These are phyloP conservation scores for Prionace glauca DNA, from an alignment of 2,797 vertebrate species.

Conservation along the genomic window DNA sequence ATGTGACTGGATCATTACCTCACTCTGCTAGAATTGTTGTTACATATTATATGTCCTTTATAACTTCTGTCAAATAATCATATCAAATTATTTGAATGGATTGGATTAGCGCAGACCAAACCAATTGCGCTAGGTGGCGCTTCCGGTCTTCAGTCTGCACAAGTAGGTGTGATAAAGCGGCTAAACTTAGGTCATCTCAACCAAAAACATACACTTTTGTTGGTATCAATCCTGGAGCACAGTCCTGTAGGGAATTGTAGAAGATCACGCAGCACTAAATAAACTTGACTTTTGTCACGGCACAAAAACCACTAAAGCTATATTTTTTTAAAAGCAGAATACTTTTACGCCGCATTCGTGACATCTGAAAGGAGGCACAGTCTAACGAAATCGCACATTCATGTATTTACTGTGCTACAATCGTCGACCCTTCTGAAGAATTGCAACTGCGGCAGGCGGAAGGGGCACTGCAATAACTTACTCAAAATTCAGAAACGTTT, in stretches of 20 bases:
- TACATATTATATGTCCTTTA: too few species aligned
- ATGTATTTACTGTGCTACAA: not conserved
- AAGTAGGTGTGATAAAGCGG: not conserved
- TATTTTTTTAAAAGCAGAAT: not conserved
- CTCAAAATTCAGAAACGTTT: not conserved
- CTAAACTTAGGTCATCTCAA: not conserved
- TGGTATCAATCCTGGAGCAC: not conserved
- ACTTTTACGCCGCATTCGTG: not conserved
- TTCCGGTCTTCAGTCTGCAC: constrained; percentile 27
- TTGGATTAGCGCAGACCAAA: not conserved
- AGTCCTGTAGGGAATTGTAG: not conserved
- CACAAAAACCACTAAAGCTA: not conserved
- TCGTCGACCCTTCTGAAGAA: not conserved
- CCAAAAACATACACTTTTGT: not conserved
- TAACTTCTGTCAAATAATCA: constrained; percentile 18
- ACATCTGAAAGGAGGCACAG: not conserved
- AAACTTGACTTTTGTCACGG: not conserved
- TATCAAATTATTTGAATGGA: not conserved
- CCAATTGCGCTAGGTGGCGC: constrained; percentile 32
- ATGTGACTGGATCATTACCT: not conserved
- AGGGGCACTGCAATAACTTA: not conserved
- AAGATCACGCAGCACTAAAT: not conserved
- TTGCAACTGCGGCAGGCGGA: not conserved
- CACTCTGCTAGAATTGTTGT: not conserved
- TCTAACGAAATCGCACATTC: not conserved